phyloP scores from a whole-genome alignment of 2,113 vertebrate species.

The Leptodactylus fuscus region DNA sequence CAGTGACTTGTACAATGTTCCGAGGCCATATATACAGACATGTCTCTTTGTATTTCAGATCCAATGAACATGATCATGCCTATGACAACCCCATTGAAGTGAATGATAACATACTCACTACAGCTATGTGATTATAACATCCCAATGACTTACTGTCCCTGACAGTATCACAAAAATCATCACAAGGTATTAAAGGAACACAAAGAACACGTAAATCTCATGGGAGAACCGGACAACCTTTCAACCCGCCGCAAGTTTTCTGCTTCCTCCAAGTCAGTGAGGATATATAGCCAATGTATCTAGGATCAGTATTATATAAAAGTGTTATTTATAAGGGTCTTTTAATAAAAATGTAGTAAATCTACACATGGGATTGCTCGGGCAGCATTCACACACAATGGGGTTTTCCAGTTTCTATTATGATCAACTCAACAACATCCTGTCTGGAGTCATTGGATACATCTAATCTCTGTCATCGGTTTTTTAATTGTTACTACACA shows the following conservation, averaged over 20 bases:
- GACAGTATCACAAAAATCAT: background rate
- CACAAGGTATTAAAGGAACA: background rate
- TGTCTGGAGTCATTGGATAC: background rate
- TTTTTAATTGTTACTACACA: background rate
- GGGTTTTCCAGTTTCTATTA: background rate
- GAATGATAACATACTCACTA: slow-evolving; percentile 21
- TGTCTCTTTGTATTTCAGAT: slow-evolving; percentile 37
- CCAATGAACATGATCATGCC: slow-evolving; percentile 22
- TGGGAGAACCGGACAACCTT: background rate
- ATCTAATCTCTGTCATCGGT: background rate
- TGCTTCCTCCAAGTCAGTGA: background rate
- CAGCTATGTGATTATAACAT: slow-evolving; percentile 24
- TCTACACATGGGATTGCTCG: background rate
- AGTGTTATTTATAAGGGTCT: slow-evolving; percentile 5
- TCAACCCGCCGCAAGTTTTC: background rate
- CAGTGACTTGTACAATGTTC: too few species aligned
- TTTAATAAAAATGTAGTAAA: background rate
- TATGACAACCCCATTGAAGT: slow-evolving; percentile 40
- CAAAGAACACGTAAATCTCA: background rate
- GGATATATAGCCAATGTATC: background rate
- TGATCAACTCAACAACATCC: background rate
- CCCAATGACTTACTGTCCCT: background rate
- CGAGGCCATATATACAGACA: too few species aligned
- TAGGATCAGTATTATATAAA: too few species aligned
- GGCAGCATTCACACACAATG: background rate